Conservation (phyloP, 2,888 invertebrate genomes). For the Morinoia aosen region DNA sequence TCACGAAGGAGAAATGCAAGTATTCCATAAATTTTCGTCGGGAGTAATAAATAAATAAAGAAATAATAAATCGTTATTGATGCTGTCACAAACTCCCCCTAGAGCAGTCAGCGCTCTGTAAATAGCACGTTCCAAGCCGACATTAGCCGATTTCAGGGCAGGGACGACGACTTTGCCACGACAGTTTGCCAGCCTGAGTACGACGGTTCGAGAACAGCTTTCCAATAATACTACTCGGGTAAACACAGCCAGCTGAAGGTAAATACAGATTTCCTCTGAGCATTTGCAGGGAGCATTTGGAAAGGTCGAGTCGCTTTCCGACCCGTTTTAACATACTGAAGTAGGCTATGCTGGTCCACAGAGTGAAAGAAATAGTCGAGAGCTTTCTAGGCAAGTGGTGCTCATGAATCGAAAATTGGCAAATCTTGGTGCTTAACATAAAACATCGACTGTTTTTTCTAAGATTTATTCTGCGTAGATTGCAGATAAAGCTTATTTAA, state of each 20-base stretch:
- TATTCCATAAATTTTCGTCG: neutral
- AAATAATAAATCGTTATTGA: neutral
- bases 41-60: neutral
- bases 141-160: conserved; percentile 12
- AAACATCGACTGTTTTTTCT: neutral
- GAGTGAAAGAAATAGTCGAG: neutral
- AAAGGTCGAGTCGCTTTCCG: conserved; percentile 18
- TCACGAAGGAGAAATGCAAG: neutral
- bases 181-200: neutral
- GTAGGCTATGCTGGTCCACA: neutral
- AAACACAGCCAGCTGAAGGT: conserved; percentile 7
- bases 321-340: neutral
- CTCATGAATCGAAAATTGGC: neutral
- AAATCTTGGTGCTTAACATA: neutral
- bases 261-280: conserved; percentile 12
- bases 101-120: neutral
- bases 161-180: neutral
- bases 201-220: conserved; percentile 3
- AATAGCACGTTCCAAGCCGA: neutral
- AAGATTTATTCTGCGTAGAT: neutral
- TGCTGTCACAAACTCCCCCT: neutral
- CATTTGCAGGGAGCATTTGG: neutral
- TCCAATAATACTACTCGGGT: conserved; percentile 25
- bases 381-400: neutral
- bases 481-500: neutral